phyloP scores from a whole-genome alignment of 2,797 vertebrate genomes.

The Bovichtus variegatus region DNA sequence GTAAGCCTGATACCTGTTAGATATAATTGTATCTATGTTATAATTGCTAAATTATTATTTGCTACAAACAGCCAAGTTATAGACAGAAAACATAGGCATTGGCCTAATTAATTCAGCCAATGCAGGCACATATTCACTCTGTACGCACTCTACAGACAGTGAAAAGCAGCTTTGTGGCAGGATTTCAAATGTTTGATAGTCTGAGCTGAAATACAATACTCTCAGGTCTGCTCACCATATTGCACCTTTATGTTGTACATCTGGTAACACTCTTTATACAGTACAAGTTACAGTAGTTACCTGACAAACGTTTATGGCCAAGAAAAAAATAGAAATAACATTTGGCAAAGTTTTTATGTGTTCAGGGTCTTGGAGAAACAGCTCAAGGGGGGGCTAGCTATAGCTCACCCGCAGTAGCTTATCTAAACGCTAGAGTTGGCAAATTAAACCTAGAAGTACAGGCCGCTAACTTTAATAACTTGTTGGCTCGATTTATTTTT shows the following conservation, averaged over 20 bases:
- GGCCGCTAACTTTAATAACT: constrained; percentile 13
- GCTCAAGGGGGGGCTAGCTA: not conserved
- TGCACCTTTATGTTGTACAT: constrained; percentile 39
- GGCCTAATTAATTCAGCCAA: not conserved
- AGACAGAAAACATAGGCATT: not conserved
- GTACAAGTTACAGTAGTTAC: constrained; percentile 2
- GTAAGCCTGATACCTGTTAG: no score
- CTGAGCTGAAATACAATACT: constrained; percentile 15
- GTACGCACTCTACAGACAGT: not conserved
- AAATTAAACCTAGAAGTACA: constrained; percentile 11
- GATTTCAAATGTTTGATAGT: constrained; percentile 7
- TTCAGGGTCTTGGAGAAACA: not conserved
- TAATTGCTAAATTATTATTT: not conserved
- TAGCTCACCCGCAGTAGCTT: not conserved
- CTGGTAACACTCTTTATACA: constrained; percentile 21
- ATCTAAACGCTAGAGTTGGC: not conserved
- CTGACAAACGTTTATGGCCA: constrained; percentile 2
- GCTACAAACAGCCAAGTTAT: not conserved
- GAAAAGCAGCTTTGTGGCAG: constrained; percentile 15
- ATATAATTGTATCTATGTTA: not conserved
- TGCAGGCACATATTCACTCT: not conserved
- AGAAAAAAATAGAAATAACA: constrained; percentile 4
- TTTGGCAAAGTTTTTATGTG: not conserved
- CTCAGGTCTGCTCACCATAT: not conserved
- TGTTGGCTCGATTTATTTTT: constrained; percentile 4